Percentiles rank a stretch among this genome's conserved stretches.
phyloP scores from a whole-genome alignment of 1,140 invertebrate genomes.

The Ips typographus region DNA sequence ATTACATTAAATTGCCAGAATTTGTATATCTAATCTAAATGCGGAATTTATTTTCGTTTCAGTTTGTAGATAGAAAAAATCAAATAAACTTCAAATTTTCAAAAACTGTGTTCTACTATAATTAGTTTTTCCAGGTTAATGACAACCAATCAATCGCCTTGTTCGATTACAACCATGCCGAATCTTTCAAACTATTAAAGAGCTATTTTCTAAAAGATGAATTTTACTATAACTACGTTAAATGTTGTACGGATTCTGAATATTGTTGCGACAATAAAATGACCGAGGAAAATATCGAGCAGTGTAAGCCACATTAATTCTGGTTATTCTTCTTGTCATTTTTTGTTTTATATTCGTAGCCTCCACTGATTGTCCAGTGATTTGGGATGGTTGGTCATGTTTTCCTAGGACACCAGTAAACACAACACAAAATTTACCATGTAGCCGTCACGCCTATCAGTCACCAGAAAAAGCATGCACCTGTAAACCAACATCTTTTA shows the following conservation, averaged over 20 bases:
- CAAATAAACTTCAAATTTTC: no score
- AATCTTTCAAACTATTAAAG: slow-evolving; percentile 24
- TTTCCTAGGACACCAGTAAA: slow-evolving; percentile 50
- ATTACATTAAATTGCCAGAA: no score
- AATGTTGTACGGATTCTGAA: slow-evolving; percentile 39
- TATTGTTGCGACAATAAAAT: slow-evolving; percentile 41
- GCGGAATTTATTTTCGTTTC: no score
- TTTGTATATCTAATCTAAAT: no score
- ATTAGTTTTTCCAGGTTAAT: no score
- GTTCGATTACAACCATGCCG: slow-evolving; percentile 38
- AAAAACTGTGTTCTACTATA: no score
- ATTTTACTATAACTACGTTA: slow-evolving; percentile 38
- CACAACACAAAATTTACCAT: slow-evolving; percentile 49
- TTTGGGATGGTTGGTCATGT: slow-evolving; percentile 61
- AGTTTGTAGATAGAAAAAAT: no score
- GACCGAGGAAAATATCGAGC: slow-evolving; percentile 35
- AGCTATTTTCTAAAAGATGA: slow-evolving; percentile 33
- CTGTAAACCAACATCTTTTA: slow-evolving; percentile 48
- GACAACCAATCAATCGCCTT: slow-evolving; percentile 22
- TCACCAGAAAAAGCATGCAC: slow-evolving; percentile 54
- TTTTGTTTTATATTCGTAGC: slow-evolving; percentile 22
- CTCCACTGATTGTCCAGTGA: slow-evolving; percentile 50
- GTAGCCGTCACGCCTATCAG: slow-evolving; percentile 58
- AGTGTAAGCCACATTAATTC: slow-evolving; percentile 21
- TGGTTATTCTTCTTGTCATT: no score